Conservation (phyloP, 2,888 invertebrate species). For the Amphipoea oculea region DNA sequence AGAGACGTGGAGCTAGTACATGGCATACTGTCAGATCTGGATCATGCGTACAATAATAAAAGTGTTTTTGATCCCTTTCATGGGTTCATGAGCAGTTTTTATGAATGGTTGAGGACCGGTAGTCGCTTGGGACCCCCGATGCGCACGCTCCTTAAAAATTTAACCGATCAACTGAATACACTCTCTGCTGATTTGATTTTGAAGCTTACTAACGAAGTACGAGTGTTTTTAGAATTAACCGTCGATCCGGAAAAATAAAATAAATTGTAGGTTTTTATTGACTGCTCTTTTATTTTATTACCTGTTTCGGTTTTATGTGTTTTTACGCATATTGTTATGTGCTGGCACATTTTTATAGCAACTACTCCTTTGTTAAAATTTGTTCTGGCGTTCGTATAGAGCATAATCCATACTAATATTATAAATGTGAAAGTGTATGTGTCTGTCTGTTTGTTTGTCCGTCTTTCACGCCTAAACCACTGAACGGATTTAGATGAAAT, state of each 20-base stretch:
- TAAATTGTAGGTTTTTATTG: conserved; percentile 13
- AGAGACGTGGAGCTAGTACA: conserved; percentile 77
- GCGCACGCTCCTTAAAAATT: conserved; percentile 68
- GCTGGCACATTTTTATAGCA: neutral
- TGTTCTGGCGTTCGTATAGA: too few relatives aligned
- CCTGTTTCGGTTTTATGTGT: neutral
- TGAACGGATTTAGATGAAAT: too few relatives aligned
- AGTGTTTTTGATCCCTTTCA: conserved; percentile 73
- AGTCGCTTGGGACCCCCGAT: conserved; percentile 66
- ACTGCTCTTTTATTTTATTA: conserved; percentile 19
- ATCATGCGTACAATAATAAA: conserved; percentile 75
- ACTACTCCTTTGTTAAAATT: neutral
- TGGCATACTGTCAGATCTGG: conserved; percentile 82
- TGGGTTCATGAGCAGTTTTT: conserved; percentile 71
- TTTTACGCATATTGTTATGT: neutral
- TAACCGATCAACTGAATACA: conserved; percentile 65
- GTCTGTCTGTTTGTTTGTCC: too few relatives aligned
- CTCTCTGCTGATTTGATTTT: conserved; percentile 69
- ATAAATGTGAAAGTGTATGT: too few relatives aligned
- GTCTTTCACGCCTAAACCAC: too few relatives aligned
- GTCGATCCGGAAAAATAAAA: conserved; percentile 74
- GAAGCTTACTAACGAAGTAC: conserved; percentile 78
- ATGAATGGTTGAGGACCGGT: conserved; percentile 69
- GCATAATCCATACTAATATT: too few relatives aligned
- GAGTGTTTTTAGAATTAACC: conserved; percentile 79